phyloP scores from a whole-genome alignment of 2,888 invertebrate species.

The Coenonympha arcania region DNA sequence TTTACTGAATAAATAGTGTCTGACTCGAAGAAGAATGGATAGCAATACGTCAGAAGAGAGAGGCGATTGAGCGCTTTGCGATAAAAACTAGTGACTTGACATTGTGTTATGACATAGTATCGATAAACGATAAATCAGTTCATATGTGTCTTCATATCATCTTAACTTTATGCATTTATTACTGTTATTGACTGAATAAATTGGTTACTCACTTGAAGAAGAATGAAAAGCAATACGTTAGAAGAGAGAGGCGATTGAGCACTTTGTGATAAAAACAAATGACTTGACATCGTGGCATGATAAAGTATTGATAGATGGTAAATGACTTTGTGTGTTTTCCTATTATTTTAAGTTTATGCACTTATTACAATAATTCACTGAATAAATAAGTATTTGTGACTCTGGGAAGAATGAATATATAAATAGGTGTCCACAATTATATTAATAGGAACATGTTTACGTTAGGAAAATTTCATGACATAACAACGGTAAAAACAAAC shows the following conservation, averaged over 20 bases:
- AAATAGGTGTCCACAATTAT: neutral
- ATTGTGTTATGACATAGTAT: neutral
- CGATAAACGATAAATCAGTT: too few species aligned
- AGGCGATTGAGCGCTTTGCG: constrained; percentile 52
- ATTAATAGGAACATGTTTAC: too few species aligned
- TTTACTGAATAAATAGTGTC: constrained; percentile 57
- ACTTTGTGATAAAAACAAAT: constrained; percentile 45
- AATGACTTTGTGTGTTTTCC: too few species aligned
- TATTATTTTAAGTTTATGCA: too few species aligned
- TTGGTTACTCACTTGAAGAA: constrained; percentile 43
- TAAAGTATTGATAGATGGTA: neutral
- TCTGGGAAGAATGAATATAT: neutral
- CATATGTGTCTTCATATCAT: too few species aligned
- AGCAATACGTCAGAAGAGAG: constrained; percentile 55
- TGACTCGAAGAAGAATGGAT: constrained; percentile 55
- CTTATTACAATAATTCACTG: too few species aligned
- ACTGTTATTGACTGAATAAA: too few species aligned
- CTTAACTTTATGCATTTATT: too few species aligned
- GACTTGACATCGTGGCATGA: constrained; percentile 24
- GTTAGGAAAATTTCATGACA: neutral
- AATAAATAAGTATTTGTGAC: too few species aligned
- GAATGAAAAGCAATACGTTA: constrained; percentile 66
- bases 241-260: constrained; percentile 50
- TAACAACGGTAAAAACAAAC: neutral
- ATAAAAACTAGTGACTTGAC: constrained; percentile 46